Base-by-base conservation (phyloP, 2,797 vertebrate genomes). In the Tenualosa thibaudeaui region DNA sequence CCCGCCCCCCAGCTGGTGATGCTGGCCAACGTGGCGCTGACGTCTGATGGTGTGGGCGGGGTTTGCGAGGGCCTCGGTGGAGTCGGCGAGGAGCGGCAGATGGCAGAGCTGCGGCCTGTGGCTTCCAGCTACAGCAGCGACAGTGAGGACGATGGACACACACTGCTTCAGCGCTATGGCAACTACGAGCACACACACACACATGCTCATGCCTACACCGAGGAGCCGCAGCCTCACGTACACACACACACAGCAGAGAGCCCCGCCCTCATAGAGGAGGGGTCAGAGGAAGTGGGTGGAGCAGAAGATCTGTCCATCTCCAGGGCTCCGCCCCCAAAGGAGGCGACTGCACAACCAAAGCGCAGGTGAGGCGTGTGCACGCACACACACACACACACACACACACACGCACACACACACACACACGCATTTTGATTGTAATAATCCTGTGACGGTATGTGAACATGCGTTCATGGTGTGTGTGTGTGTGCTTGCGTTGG, bases 81-180 rank as follows among this genome's bases (percentile, higher is more conserved):
- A 85, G 88, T 93, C 9, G 94, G 94, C 0, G 97, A 98, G 62
- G 97, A 97, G 87, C 97, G 97, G 87, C 97, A 99, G 90, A 99
- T 99, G 98, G 96, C 97, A 82, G 98, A 99, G 89, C 91, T 99
- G 90, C 97, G 96, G 89, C 98, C 97, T 0, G 98, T 99, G 9
- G 96, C 96, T 43, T 93, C 91, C 87, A 93, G 93, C 91, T 96
- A 92, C 93, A 98, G 98, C 91, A 98, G 97, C 0, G 98, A 99
- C 89, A 98, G 97, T 0, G 98, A 99, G 60, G 97, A 96, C 0
- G 94, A 95, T 0, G 93, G 96, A 86, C 13, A 40, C 31, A 19
- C 68, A 40, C 68, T 58, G 17, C 19, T 58, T 19, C 56, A 58
- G 75, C 92, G 94, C 88, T 58, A 58, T 19, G 56, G 37, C 68